Conservation (phyloP, 1,140 invertebrate genomes). For the Pinna nobilis region DNA sequence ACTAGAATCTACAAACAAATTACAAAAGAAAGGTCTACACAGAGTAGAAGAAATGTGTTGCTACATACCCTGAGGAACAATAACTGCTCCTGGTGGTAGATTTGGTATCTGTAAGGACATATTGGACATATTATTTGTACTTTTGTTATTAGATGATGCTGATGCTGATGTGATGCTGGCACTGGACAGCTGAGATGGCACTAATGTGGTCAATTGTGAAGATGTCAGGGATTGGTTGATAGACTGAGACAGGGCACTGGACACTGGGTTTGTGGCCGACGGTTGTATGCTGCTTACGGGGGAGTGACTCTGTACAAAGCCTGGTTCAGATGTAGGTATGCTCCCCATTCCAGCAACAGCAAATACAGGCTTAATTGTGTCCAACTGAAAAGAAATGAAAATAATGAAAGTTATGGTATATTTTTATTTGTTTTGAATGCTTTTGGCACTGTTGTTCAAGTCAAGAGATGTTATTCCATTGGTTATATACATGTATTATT, state of each 20-base stretch:
- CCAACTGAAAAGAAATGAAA: background rate
- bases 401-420: too few relatives aligned
- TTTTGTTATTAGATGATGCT: background rate
- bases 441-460: too few relatives aligned
- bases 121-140: slow-evolving; percentile 1
- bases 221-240: too few relatives aligned
- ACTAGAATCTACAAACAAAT: too few relatives aligned
- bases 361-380: background rate
- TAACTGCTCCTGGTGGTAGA: slow-evolving; percentile 32
- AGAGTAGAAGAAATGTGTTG: background rate
- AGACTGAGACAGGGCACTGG: too few relatives aligned
- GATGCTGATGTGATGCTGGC: background rate
- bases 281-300: too few relatives aligned
- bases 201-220: background rate
- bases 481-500: too few relatives aligned
- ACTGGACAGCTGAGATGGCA: background rate
- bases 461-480: too few relatives aligned
- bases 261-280: too few relatives aligned
- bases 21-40: too few relatives aligned
- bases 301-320: background rate
- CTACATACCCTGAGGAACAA: slow-evolving; percentile 34
- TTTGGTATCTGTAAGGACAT: slow-evolving; percentile 24
- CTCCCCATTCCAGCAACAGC: background rate
- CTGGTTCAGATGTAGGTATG: background rate
- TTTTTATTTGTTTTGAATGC: too few relatives aligned